Percentiles rank a stretch among this genome's conserved stretches.
These are phyloP conservation scores for Lethocerus indicus DNA, from an alignment of 1,140 invertebrate species.

Conservation along the genomic window DNA sequence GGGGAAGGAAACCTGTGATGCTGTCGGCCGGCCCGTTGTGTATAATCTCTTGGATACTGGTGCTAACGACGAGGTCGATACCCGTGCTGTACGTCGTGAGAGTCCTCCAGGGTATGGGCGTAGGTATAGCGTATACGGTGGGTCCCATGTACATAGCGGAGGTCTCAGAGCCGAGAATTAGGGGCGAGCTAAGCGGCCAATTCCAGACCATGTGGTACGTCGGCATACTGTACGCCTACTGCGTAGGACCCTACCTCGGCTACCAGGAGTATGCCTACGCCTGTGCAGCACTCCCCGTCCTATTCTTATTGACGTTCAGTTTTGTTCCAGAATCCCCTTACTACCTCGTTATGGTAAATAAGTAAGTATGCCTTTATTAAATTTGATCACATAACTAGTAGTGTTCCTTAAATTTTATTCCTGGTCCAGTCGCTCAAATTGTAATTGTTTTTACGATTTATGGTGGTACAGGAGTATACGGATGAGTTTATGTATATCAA, in stretches of 20 bases:
- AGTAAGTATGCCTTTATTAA: too few species aligned
- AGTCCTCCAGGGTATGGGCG: slow-evolving; percentile 36
- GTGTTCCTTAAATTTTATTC: too few species aligned
- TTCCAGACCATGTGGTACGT: slow-evolving; percentile 59
- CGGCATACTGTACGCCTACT: slow-evolving; percentile 63
- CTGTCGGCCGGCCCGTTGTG: slow-evolving; percentile 57
- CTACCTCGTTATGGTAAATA: slow-evolving; percentile 39
- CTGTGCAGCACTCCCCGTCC: slow-evolving; percentile 36
- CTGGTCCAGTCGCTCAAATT: too few species aligned
- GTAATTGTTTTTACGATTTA: too few species aligned
- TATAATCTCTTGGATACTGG: slow-evolving; percentile 46
- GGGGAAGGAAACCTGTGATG: slow-evolving; percentile 24
- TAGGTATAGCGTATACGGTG: slow-evolving; percentile 56
- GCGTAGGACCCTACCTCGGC: slow-evolving; percentile 49
- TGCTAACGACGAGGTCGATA: slow-evolving; percentile 24
- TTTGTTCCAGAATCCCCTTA: slow-evolving; percentile 70
- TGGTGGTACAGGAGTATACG: too few species aligned
- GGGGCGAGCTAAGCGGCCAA: slow-evolving; percentile 40
- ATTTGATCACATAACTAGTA: too few species aligned
- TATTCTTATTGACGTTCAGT: slow-evolving; percentile 44
- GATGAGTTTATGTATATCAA: too few species aligned
- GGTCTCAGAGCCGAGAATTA: slow-evolving; percentile 32
- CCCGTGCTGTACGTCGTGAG: slow-evolving; percentile 32
- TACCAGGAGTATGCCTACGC: slow-evolving; percentile 48
- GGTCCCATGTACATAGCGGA: slow-evolving; percentile 75